Evolutionary conservation across 2,888 invertebrate genomes (phyloP).

Genomic region (Minunthozetes semirufus): DNA sequence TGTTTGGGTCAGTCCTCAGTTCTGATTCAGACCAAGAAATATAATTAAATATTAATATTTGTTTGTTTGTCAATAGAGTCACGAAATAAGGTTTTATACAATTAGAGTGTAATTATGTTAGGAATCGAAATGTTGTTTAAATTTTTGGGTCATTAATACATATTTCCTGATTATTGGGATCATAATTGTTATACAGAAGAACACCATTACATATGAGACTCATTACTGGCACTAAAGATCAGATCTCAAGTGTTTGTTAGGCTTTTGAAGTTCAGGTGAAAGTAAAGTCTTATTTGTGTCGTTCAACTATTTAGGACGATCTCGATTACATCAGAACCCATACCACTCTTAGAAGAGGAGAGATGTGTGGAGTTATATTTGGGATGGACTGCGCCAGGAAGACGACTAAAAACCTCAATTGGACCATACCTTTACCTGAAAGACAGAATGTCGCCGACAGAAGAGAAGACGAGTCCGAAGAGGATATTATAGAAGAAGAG

Average conservation of each 20-base stretch:
- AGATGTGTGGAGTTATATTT: conserved; percentile 86
- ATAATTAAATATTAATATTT: not conserved
- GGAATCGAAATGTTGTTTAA: not conserved
- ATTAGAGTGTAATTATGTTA: not conserved
- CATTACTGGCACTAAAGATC: not conserved
- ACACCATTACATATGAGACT: not conserved
- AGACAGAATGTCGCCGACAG: not conserved
- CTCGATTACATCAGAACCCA: conserved; percentile 37
- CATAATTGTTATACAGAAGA: not conserved
- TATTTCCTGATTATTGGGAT: not conserved
- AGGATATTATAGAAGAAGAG: not conserved
- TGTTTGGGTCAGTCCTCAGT: conserved; percentile 2
- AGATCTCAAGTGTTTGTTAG: not conserved
- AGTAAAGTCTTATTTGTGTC: not conserved
- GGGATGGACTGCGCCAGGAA: conserved; percentile 86
- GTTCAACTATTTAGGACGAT: conserved; percentile 34
- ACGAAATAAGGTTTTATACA: not conserved
- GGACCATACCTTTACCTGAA: conserved; percentile 75
- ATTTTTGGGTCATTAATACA: not conserved
- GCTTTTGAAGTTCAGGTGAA: conserved; percentile 3
- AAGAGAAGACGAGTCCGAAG: not conserved
- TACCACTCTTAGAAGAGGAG: conserved; percentile 63
- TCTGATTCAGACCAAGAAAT: no score
- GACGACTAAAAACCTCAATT: conserved; percentile 81
- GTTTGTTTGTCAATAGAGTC: not conserved